Conservation (phyloP, 2,888 invertebrate genomes). For the Malthinus flaveolus region DNA sequence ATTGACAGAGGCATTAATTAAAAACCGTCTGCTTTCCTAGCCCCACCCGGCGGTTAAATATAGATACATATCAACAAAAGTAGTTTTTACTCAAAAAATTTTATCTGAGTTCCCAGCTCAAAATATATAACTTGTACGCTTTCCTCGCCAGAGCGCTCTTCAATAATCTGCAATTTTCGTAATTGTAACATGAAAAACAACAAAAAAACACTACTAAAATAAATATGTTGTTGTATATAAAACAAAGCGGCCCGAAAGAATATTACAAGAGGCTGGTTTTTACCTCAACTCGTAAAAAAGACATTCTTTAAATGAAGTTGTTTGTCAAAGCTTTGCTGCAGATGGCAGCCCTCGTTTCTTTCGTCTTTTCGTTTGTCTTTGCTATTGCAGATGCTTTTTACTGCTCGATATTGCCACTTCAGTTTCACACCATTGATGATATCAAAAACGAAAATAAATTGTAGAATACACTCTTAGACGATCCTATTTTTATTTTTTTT, state of each 20-base stretch:
- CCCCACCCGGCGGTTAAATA: no score
- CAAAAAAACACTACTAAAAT: constrained; percentile 1
- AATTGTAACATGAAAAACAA: not conserved
- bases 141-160: no score
- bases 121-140: no score
- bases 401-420: constrained; percentile 12
- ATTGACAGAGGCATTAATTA: no score
- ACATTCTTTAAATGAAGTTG: constrained; percentile 12
- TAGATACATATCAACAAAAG: no score
- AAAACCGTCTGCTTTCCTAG: no score
- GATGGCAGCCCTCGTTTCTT: constrained; percentile 10
- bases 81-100: no score
- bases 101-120: no score
- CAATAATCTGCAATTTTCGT: no score
- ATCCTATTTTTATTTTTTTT: no score
- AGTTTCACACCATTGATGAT: constrained; percentile 6
- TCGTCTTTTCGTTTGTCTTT: constrained; percentile 12
- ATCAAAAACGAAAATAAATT: constrained; percentile 5
- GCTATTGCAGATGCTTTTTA: constrained; percentile 10
- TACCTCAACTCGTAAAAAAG: constrained; percentile 13
- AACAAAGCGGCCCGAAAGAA: constrained; percentile 8
- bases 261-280: constrained; percentile 8
- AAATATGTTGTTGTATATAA: constrained; percentile 7
- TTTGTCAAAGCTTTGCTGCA: constrained; percentile 13
- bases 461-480: not conserved